A percentile compares a stretch with the other conserved stretches of the same genome.
Evolutionary conservation across 2,113 vertebrate species (phyloP).

Genomic region (Caloenas nicobarica): DNA sequence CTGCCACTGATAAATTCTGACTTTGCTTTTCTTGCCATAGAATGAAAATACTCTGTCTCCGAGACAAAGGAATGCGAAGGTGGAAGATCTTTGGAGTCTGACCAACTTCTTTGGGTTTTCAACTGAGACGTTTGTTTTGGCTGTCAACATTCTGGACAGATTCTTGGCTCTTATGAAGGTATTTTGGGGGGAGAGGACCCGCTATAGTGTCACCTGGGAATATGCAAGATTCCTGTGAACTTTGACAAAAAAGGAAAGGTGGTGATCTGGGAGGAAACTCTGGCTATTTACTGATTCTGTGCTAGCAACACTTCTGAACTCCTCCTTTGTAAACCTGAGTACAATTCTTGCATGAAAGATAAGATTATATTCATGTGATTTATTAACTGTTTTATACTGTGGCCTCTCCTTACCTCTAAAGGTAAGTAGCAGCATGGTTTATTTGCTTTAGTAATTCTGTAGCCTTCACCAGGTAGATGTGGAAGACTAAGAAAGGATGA

Average conservation of each 20-base stretch:
- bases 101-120: conserved; percentile 95
- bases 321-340: background rate
- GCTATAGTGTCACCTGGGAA: background rate
- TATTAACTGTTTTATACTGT: background rate
- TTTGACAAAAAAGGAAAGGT: background rate
- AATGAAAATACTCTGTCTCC: conserved; percentile 86
- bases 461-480: fast-evolving
- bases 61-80: conserved; percentile 89
- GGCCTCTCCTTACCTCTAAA: background rate
- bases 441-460: background rate
- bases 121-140: conserved; percentile 93
- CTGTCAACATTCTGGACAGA: conserved; percentile 95
- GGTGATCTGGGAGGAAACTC: background rate
- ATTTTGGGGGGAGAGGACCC: background rate
- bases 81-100: conserved; percentile 94
- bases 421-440: background rate
- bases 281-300: background rate
- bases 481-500: background rate
- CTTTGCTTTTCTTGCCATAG: conserved; percentile 63
- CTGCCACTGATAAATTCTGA: background rate
- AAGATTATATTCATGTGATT: background rate
- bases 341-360: background rate
- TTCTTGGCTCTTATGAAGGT: conserved; percentile 98
- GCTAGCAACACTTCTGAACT: background rate
- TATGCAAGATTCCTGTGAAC: background rate